phyloP scores from a whole-genome alignment of 2,113 vertebrate species.

The Zosterops hypoxanthus region DNA sequence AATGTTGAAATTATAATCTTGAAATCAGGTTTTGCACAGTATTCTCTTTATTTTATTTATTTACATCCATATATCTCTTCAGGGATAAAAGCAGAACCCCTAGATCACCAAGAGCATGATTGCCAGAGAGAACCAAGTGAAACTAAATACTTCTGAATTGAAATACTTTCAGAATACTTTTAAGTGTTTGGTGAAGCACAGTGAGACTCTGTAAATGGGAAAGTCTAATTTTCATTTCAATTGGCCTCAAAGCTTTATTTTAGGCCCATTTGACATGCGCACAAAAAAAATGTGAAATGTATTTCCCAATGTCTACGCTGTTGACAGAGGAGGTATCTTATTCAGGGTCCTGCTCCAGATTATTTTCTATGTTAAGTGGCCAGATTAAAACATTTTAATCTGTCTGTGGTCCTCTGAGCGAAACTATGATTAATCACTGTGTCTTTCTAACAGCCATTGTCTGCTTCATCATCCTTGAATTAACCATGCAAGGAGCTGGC shows the following conservation, averaged over 20 bases:
- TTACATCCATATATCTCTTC: neutral
- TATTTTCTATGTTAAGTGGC: neutral
- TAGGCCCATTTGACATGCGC: neutral
- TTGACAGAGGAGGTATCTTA: neutral
- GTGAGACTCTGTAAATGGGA: neutral
- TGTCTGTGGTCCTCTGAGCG: neutral
- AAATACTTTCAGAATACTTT: neutral
- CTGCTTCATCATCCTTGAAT: neutral
- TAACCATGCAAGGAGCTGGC: neutral
- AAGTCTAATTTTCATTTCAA: neutral
- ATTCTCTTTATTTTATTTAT: neutral
- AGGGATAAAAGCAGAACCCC: neutral
- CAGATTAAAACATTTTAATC: constrained; percentile 14
- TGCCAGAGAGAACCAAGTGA: neutral
- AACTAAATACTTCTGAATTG: neutral
- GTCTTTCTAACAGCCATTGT: neutral
- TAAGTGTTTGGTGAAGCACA: neutral
- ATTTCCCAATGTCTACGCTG: neutral
- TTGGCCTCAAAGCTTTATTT: neutral
- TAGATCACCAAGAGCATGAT: neutral
- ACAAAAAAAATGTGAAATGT: neutral
- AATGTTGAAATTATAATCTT: neutral
- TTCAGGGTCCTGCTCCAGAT: neutral
- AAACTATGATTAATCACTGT: neutral
- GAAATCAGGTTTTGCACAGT: neutral